These are phyloP conservation scores for Drosophila cardini DNA, from an alignment of 1,140 invertebrate genomes.

Conservation along the genomic window DNA sequence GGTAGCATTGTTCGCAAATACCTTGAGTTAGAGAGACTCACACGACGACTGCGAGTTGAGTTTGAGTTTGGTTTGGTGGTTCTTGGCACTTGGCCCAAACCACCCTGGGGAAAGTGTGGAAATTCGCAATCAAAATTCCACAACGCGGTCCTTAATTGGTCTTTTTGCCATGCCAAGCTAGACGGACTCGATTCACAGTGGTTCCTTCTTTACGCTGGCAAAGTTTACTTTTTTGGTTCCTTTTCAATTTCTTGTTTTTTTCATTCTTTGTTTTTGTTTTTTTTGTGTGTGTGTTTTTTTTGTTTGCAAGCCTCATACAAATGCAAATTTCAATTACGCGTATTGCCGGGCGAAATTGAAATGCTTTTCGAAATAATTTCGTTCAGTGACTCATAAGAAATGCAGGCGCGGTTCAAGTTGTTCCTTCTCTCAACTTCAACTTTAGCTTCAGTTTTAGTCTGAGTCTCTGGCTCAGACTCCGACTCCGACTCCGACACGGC, in stretches of 20 bases:
- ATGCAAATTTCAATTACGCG: conserved; percentile 83
- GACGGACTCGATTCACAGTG: conserved; percentile 14
- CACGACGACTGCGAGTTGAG: not conserved
- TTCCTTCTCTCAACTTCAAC: conserved; percentile 22
- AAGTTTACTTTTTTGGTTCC: conserved; percentile 37
- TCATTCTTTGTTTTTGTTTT: conserved; percentile 25
- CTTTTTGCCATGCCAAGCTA: conserved; percentile 43
- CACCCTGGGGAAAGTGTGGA: conserved; percentile 23
- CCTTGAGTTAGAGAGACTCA: not conserved
- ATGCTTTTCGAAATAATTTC: conserved; percentile 78
- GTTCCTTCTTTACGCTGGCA: conserved; percentile 33
- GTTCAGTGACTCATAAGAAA: conserved; percentile 65
- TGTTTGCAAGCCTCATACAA: conserved; percentile 51
- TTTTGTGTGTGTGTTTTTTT: conserved; percentile 13
- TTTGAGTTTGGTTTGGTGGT: no score
- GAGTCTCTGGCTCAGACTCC: not conserved
- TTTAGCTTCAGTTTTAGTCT: conserved; percentile 19
- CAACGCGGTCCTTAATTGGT: conserved; percentile 70
- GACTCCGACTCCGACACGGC: not conserved
- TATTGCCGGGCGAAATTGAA: conserved; percentile 74
- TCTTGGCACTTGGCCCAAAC: not conserved
- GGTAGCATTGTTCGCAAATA: conserved; percentile 11
- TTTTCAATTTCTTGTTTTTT: conserved; percentile 38
- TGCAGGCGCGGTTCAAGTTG: conserved; percentile 55
- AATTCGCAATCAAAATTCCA: conserved; percentile 78